Evolutionary conservation across 2,113 vertebrate genomes (phyloP).

Genomic region (Rafetus swinhoei): DNA sequence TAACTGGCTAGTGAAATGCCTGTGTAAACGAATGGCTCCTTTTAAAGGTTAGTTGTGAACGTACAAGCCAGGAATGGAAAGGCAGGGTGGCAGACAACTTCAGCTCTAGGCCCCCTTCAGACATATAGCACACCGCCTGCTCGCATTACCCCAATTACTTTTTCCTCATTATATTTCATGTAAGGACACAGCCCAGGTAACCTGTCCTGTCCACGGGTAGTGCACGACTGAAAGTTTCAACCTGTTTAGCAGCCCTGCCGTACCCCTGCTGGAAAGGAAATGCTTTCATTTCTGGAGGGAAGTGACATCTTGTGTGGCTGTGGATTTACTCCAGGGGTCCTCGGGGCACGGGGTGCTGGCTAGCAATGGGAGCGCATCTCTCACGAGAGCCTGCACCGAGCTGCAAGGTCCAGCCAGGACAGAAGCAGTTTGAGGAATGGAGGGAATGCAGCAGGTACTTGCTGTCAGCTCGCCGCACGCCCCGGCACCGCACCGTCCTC

Average conservation of each 20-base stretch:
- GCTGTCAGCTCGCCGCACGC: fast-evolving
- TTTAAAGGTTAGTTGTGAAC: not conserved
- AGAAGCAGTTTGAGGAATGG: not conserved
- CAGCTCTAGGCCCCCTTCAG: too few species aligned
- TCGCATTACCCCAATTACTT: fast-evolving
- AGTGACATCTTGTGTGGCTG: too few species aligned
- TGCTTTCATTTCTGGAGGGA: not conserved
- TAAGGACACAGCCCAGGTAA: fast-evolving
- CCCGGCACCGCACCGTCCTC: too few species aligned
- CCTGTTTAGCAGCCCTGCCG: not conserved
- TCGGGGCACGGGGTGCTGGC: not conserved
- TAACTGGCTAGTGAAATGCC: too few species aligned
- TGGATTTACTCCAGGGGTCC: not conserved
- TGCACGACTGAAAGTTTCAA: not conserved
- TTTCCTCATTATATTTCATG: fast-evolving
- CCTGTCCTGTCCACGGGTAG: not conserved
- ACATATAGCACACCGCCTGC: fast-evolving
- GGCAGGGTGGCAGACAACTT: not conserved
- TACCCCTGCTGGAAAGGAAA: fast-evolving
- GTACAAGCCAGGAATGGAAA: fast-evolving
- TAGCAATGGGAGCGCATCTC: not conserved
- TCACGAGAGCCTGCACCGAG: not conserved
- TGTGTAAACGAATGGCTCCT: too few species aligned
- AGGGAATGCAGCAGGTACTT: fast-evolving
- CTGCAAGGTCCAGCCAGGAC: not conserved